phyloP scores from a whole-genome alignment of 1,140 invertebrate genomes.

The Ceratina australensis region DNA sequence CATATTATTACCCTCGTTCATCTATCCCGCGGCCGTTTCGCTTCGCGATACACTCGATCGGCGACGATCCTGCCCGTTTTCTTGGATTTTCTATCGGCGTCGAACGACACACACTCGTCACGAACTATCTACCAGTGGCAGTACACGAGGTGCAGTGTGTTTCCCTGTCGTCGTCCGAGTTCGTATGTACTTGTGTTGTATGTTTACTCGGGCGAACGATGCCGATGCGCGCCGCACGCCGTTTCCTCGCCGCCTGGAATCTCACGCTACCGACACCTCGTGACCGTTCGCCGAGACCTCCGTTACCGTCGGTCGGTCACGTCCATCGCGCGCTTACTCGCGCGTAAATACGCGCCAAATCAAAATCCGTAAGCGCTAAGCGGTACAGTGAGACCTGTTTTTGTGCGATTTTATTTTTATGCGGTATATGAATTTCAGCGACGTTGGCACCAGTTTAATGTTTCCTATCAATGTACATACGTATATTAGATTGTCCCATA shows the following conservation, averaged over 20 bases:
- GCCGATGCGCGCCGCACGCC: slow-evolving; percentile 45
- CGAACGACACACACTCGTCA: neutral
- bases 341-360: no score
- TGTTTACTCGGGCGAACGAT: slow-evolving; percentile 55
- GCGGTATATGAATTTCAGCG: no score
- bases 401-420: no score
- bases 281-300: neutral
- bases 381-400: no score
- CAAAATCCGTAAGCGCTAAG: no score
- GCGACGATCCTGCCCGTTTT: neutral
- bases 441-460: no score
- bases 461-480: no score
- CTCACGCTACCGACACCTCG: slow-evolving; percentile 15
- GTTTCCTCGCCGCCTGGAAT: slow-evolving; percentile 26
- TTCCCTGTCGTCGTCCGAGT: slow-evolving; percentile 27
- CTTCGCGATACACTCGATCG: neutral
- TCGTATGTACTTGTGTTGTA: slow-evolving; percentile 31
- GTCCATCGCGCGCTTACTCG: neutral
- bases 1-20: slow-evolving; percentile 12
- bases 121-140: slow-evolving; percentile 25
- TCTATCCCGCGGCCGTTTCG: neutral
- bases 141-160: slow-evolving; percentile 34
- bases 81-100: neutral
- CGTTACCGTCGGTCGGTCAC: slow-evolving; percentile 9
- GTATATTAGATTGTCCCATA: no score